These are phyloP conservation scores for Drosophila prosaltans DNA, from an alignment of 1,140 invertebrate species.

Conservation along the genomic window DNA sequence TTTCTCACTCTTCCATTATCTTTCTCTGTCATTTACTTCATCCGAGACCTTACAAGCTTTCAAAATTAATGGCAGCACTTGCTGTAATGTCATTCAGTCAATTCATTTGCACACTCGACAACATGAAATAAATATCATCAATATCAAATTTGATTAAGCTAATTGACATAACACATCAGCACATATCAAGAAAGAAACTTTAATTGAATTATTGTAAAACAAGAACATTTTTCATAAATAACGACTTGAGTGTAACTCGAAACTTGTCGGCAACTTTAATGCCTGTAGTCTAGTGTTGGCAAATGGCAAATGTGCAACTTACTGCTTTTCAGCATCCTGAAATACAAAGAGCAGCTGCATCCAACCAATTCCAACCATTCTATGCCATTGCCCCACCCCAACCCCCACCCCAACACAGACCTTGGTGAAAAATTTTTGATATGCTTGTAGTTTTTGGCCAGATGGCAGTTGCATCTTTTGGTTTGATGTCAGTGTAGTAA, in stretches of 20 bases:
- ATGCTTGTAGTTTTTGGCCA: constrained; percentile 30
- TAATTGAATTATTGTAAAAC: not conserved
- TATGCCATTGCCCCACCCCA: constrained; percentile 4
- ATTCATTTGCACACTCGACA: constrained; percentile 2
- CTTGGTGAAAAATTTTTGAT: constrained; percentile 18
- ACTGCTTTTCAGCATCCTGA: not conserved
- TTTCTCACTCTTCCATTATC: not conserved
- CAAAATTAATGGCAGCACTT: constrained; percentile 2
- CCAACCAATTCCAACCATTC: constrained; percentile 17
- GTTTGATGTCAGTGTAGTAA: constrained; percentile 2
- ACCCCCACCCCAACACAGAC: not conserved
- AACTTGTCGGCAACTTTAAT: too few relatives aligned
- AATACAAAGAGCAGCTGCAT: constrained; percentile 2
- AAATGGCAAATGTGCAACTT: constrained; percentile 8
- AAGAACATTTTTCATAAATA: too few relatives aligned
- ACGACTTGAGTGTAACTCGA: too few relatives aligned
- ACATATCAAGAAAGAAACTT: too few relatives aligned
- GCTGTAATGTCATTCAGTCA: constrained; percentile 15
- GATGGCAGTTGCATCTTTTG: constrained; percentile 18
- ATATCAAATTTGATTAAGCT: not conserved
- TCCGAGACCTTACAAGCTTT: not conserved
- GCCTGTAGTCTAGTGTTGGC: constrained; percentile 14
- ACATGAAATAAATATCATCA: not conserved
- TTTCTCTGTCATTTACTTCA: not conserved
- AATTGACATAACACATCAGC: not conserved